Evolutionary conservation across 2,797 vertebrate species (phyloP), one percentile per base, ranked within the genome.

Genomic region (Sparus aurata): DNA sequence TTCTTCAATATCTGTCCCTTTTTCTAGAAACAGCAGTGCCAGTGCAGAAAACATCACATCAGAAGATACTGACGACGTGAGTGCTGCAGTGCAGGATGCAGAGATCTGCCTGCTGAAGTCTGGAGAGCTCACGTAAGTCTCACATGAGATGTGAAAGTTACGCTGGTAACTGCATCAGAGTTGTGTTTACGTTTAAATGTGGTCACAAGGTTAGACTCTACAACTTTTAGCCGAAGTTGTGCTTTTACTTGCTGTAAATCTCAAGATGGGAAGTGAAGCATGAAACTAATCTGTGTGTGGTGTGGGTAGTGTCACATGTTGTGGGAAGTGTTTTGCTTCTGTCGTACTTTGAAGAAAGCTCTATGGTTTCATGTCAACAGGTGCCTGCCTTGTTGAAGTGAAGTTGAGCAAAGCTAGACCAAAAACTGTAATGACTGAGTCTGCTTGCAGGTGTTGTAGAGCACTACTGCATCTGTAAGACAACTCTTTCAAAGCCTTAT

Each of bases 101-200:
- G 98, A 99, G 84, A 97, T 98, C 92, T 96, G 95, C 91, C 90
- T 99, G 88, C 93, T 99, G 66, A 98, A 96, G 91, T 97, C 97
- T 0, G 98, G 97, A 91, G 98, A 98, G 69, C 93, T 97, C 64
- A 99, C 97, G 98, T 99, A 91, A 95, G 97, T 94, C 45, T 79
- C 30, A 12, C 18, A 50, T 13, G 12, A 9, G 65, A n/a, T n/a
- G 27, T 73, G 5, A 75, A 65, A 54, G 22, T 61, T 69, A 43
- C 41, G 12, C 15, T 18, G 16, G 16, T 20, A 27, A 38, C 10
- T 7, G 6, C 34, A 23, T 34, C 53, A n/a, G 11, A 41, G 30
- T 30, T 53, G 2, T 34, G 54, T 69, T 72, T 43, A 30, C 2
- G 9, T 4, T 30, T 58, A 0, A 13, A 27, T 53, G 34, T 0